These are phyloP conservation scores for Hippasteria phrygiana DNA, from an alignment of 53 echinoderm and acorn worm species.

Conservation along the genomic window DNA sequence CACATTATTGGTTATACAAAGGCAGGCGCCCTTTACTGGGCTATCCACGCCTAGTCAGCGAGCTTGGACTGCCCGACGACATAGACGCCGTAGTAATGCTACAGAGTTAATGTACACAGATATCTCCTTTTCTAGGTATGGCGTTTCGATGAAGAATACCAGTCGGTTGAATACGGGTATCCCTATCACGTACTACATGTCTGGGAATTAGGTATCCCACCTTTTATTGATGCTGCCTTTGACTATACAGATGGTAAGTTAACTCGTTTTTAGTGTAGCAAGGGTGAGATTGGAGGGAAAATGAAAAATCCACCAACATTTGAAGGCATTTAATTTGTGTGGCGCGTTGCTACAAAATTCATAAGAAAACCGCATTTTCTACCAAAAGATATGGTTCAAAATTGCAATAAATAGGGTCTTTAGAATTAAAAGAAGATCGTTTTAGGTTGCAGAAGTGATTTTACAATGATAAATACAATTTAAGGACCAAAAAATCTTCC, in stretches of 20 bases:
- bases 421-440: too few species aligned
- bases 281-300: too few species aligned
- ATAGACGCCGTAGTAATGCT: conserved; percentile 74
- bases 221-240: conserved; percentile 76
- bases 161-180: conserved; percentile 76
- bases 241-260: conserved; percentile 83
- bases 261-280: neutral
- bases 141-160: conserved; percentile 77
- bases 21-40: conserved; percentile 48
- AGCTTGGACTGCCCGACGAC: conserved; percentile 71
- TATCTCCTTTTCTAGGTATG: conserved; percentile 66
- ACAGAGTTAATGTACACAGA: too few species aligned
- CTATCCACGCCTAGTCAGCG: conserved; percentile 71
- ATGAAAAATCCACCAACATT: too few species aligned
- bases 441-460: too few species aligned
- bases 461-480: too few species aligned
- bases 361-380: too few species aligned
- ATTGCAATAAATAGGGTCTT: too few species aligned
- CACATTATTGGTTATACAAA: conserved; percentile 61
- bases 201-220: conserved; percentile 73
- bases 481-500: too few species aligned
- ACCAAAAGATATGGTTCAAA: too few species aligned
- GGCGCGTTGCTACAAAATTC: too few species aligned
- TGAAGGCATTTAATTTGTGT: too few species aligned
- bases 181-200: conserved; percentile 71